phyloP scores from a whole-genome alignment of 2,113 vertebrate genomes.

The Lophotis ruficrista region DNA sequence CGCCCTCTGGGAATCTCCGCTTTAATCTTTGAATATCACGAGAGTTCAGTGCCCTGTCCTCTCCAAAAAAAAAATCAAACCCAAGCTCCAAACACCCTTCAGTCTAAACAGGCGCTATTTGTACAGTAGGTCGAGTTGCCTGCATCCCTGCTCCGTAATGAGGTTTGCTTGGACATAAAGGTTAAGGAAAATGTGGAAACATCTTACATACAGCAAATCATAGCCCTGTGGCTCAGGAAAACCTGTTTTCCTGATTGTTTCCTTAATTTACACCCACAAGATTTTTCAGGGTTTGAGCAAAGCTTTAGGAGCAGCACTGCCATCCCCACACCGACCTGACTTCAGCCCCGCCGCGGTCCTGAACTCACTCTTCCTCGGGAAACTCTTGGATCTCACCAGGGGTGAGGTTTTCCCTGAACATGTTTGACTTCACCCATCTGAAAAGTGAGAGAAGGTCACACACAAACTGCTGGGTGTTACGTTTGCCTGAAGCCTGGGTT shows the following conservation, averaged over 20 bases:
- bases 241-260: not conserved
- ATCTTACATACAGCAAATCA: not conserved
- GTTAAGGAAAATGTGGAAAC: not conserved
- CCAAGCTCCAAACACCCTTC: not conserved
- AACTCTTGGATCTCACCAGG: not conserved
- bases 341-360: not conserved
- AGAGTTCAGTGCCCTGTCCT: not conserved
- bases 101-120: not conserved
- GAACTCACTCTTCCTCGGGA: not conserved
- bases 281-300: not conserved
- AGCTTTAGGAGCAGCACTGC: not conserved
- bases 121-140: accelerated
- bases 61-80: not conserved
- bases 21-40: accelerated
- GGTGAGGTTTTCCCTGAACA: not conserved
- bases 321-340: not conserved
- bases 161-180: not conserved
- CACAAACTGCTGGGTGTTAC: accelerated
- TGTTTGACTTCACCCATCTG: not conserved
- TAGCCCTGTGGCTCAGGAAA: not conserved
- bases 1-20: not conserved
- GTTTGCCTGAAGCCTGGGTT: not conserved
- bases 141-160: accelerated
- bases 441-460: not conserved
- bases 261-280: not conserved